These are phyloP conservation scores for Anguilla anguilla DNA, from an alignment of 2,797 vertebrate species.

Conservation along the genomic window DNA sequence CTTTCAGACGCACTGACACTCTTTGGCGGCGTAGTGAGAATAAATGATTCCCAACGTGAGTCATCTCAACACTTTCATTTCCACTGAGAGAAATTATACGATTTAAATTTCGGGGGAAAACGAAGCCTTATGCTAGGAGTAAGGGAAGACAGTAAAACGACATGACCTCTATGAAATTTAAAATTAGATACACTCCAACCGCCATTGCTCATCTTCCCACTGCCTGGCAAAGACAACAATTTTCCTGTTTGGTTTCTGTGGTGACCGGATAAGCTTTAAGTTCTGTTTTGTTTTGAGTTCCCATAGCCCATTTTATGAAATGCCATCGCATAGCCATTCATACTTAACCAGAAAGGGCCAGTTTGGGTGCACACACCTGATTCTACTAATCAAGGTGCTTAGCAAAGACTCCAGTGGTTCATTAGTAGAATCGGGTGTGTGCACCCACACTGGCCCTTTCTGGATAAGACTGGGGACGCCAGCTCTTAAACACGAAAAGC, in stretches of 20 bases:
- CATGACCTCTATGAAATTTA: constrained; percentile 17
- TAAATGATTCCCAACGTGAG: not conserved
- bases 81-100: not conserved
- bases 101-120: not conserved
- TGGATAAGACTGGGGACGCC: too few species aligned
- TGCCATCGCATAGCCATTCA: not conserved
- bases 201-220: constrained; percentile 6
- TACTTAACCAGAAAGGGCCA: not conserved
- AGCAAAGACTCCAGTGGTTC: too few species aligned
- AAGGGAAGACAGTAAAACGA: not conserved
- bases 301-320: not conserved
- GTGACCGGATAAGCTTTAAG: not conserved
- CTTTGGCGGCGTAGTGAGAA: not conserved
- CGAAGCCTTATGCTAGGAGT: not conserved
- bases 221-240: not conserved
- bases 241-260: constrained; percentile 26
- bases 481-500: too few species aligned
- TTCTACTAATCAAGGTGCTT: too few species aligned
- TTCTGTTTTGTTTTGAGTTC: not conserved
- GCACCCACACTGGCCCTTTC: too few species aligned
- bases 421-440: too few species aligned
- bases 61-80: not conserved
- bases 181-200: constrained; percentile 24
- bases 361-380: too few species aligned
- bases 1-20: not conserved